Evolutionary conservation across 2,888 invertebrate species (phyloP), one percentile per base, ranked within the genome.

Genomic region (Aphodius granarius): DNA sequence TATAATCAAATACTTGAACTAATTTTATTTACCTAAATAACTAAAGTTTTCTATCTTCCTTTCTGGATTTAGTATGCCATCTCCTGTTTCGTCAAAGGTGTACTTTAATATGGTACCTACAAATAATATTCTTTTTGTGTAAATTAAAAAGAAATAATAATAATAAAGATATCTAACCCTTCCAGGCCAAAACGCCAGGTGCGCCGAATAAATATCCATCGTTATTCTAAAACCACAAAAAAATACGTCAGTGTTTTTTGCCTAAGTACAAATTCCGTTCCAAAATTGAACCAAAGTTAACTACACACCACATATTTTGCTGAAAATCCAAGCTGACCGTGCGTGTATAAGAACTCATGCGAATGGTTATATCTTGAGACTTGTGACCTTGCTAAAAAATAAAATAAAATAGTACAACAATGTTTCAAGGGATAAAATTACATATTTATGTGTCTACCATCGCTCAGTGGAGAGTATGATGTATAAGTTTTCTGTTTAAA

Each of bases 311-410:
- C 43, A 63, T 76, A 70, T 73, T 72, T 76, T 13, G 66, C 66
- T 2, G 76, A 78, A 75, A 78, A 76, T 16, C 78, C 78, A 5
- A 75, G 74, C 70, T 77, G 72, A 6, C 77, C 78, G 64, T 78
- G 77, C 5, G 75, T 73, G 17, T 75, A 74, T 15, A 68, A 73
- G 20, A 75, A 78, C 70, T 76, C 76, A n/a, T 72, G 70, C 13
- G 72, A 70, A 18, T 20, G 63, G 18, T 76, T 76, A 20, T 68
- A 76, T 13, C 66, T 66, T 43, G 43, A 43, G n/a, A 66, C 43
- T 66, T 73, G 73, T 18, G 18, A 22, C n/a, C 17, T 9, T 9
- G 20, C 68, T 68, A 13, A 68, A 68, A 68, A 13, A 73, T 73
- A 17, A 18, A 63, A 19, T 0, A 65, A 63, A 64, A 64, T 0